Evolutionary conservation across 2,888 invertebrate genomes (phyloP), one percentile per base, ranked within the genome.

Genomic region (Xestia c-nigrum): DNA sequence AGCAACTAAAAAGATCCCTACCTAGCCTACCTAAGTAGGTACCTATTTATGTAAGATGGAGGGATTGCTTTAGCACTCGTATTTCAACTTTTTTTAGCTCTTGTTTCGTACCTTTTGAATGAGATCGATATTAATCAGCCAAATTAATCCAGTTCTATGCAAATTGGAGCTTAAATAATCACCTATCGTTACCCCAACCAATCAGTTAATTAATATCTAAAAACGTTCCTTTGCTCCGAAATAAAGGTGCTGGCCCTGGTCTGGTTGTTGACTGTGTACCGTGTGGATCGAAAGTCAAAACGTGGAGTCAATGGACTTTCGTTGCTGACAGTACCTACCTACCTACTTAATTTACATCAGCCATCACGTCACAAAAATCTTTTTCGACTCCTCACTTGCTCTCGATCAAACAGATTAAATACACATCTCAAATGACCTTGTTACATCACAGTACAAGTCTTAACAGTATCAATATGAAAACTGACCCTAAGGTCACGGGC

Each of bases 401-500:
- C 55, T 31, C 24, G 21, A 57, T 64, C 43, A 64, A 67, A 61
- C n/a, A 63, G 19, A 71, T 57, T 40, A 24, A 82, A 73, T 55
- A 63, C 63, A 52, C 63, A 47, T 59, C 61, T 70, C 43, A 69
- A 76, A 70, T 78, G 81, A 81, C 78, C 80, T 79, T 83, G 74
- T 92, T 92, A 91, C 91, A 92, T 92, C 92, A 92, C 88, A 81
- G 82, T 76, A 82, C 76, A 81, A 71, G 74, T 78, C 73, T 38
- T 79, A 86, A 76, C 79, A 76, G 74, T 94, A 94, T 93, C 93
- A 88, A 86, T 89, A 89, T 88, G 90, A 88, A 91, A 91, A 92
- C 92, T 95, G 94, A 94, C 94, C 95, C 74, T 70, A 71, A 85
- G 92, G 92, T 93, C 93, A 89, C 67, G 85, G 85, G 82, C 81